These are phyloP conservation scores for Gambelia wislizenii DNA, from an alignment of 2,797 vertebrate species.

Conservation along the genomic window DNA sequence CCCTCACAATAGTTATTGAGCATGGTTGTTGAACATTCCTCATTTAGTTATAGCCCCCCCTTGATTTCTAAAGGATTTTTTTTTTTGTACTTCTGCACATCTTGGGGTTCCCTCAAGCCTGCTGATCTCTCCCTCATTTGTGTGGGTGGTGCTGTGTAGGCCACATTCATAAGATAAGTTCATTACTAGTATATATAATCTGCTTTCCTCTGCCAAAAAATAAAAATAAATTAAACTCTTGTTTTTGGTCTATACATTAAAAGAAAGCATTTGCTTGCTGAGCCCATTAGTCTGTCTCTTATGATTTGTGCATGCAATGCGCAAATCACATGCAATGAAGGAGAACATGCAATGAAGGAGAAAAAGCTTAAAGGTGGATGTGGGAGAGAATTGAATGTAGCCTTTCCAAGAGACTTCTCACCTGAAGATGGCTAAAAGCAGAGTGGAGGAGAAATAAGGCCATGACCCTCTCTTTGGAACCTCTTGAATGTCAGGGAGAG, in stretches of 20 bases:
- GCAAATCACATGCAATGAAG: background rate
- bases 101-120: background rate
- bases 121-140: background rate
- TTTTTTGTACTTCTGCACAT: background rate
- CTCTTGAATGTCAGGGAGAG: background rate
- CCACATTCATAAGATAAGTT: background rate
- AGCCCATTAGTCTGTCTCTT: background rate
- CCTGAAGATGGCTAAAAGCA: background rate
- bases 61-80: background rate
- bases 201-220: background rate
- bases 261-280: background rate
- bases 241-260: background rate
- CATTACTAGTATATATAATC: background rate
- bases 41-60: background rate
- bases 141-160: background rate
- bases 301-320: background rate
- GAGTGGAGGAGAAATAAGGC: background rate
- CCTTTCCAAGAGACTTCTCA: background rate
- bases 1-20: background rate
- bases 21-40: too few species aligned
- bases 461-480: background rate
- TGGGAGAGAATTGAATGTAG: background rate
- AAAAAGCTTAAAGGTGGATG: background rate
- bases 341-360: background rate
- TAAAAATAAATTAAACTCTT: background rate